Evolutionary conservation across 2,797 vertebrate genomes (phyloP).

Genomic region (Gallinago stenura): DNA sequence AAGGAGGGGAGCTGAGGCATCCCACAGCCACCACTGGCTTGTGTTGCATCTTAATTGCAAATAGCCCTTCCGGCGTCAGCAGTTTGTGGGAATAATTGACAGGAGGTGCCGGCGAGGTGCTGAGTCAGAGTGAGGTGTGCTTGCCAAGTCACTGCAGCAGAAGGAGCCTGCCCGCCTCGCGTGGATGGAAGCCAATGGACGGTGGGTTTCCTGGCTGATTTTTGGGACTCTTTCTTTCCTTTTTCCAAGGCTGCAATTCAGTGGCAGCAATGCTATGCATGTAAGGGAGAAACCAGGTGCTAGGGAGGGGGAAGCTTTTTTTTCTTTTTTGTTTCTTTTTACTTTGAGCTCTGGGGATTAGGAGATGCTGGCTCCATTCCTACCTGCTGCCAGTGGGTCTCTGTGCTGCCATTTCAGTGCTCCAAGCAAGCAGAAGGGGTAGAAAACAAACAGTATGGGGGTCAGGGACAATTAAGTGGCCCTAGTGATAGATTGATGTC

Average conservation of each 20-base stretch:
- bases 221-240: slow-evolving; percentile 29
- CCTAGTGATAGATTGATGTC: not conserved
- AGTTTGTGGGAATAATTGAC: slow-evolving; percentile 72
- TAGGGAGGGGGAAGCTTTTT: too few species aligned
- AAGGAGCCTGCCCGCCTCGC: slow-evolving; percentile 52
- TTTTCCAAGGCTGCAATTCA: not conserved
- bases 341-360: not conserved
- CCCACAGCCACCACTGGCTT: not conserved
- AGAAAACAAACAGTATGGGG: not conserved
- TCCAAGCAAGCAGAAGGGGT: not conserved
- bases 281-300: not conserved
- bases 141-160: slow-evolving; percentile 79
- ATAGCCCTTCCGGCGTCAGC: slow-evolving; percentile 62
- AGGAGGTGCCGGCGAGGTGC: slow-evolving; percentile 73
- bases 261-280: not conserved
- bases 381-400: not conserved
- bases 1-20: not conserved
- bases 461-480: not conserved
- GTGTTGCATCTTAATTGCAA: slow-evolving; percentile 56
- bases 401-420: not conserved
- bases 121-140: slow-evolving; percentile 73
- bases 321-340: not conserved
- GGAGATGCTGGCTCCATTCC: not conserved
- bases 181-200: slow-evolving; percentile 56
- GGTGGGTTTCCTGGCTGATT: slow-evolving; percentile 59